Conservation (phyloP, 2,888 invertebrate species). For the Amaurobius ferox region DNA sequence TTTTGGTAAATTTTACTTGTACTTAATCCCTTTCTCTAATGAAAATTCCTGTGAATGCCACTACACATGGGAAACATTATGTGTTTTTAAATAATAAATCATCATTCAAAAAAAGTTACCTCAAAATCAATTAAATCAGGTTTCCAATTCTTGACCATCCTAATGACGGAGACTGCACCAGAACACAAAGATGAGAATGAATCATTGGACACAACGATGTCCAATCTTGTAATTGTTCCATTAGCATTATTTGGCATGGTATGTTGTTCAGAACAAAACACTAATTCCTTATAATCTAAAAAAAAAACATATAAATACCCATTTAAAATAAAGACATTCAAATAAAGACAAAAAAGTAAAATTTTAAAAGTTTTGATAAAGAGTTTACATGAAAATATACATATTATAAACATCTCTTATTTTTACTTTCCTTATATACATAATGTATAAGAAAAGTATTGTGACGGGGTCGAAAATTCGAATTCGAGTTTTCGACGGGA, state of each 20-base stretch:
- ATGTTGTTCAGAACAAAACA: not conserved
- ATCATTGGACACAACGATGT: constrained; percentile 45
- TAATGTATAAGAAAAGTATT: too few relatives aligned
- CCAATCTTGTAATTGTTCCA: constrained; percentile 46
- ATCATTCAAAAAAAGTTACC: constrained; percentile 45
- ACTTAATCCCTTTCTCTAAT: too few relatives aligned
- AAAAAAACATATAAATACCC: not conserved
- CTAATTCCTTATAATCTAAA: not conserved
- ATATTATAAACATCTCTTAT: not conserved
- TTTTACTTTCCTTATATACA: not conserved
- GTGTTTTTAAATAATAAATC: too few relatives aligned
- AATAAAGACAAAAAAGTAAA: too few relatives aligned
- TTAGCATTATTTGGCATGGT: constrained; percentile 57
- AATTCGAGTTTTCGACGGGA: too few relatives aligned
- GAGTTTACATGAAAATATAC: not conserved
- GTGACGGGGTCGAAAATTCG: too few relatives aligned
- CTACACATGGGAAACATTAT: too few relatives aligned
- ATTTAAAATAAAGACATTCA: too few relatives aligned
- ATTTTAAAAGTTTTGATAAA: not conserved
- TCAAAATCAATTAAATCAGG: constrained; percentile 45
- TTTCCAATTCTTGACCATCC: constrained; percentile 64
- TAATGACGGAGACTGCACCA: constrained; percentile 66
- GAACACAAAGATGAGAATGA: constrained; percentile 60
- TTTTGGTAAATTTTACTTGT: too few relatives aligned
- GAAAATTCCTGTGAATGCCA: too few relatives aligned